Evolutionary conservation across 2,797 vertebrate genomes (phyloP).

Genomic region (Emydoidea blandingii): DNA sequence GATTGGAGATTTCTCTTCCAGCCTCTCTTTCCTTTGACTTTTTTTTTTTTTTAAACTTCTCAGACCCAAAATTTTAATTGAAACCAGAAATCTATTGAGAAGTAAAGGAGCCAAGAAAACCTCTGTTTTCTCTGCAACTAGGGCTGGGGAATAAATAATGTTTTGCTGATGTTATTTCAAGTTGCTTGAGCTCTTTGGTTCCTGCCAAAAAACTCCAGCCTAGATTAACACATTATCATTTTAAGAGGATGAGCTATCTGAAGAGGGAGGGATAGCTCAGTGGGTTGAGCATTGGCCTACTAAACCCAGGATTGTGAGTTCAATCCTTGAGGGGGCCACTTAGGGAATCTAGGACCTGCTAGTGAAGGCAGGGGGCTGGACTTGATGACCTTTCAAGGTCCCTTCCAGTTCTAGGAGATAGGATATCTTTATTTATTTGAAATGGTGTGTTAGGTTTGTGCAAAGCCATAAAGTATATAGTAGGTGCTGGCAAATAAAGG

Average conservation of each 20-base stretch:
- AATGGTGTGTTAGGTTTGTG: slow-evolving; percentile 42
- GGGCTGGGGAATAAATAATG: slow-evolving; percentile 80
- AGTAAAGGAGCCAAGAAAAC: slow-evolving; percentile 79
- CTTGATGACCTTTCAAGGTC: no score
- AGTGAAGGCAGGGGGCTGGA: no score
- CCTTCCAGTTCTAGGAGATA: no score
- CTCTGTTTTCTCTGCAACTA: slow-evolving; percentile 79
- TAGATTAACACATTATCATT: slow-evolving; percentile 79
- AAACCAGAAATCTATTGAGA: slow-evolving; percentile 84
- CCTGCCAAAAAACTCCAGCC: slow-evolving; percentile 70
- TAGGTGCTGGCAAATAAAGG: slow-evolving; percentile 41
- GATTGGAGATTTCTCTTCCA: slow-evolving; percentile 63
- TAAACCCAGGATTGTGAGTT: no score
- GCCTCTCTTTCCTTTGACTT: slow-evolving; percentile 56
- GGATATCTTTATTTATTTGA: not conserved
- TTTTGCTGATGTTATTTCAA: slow-evolving; percentile 83
- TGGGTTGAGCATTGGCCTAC: no score
- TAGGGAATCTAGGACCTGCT: no score
- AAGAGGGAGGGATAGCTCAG: not conserved
- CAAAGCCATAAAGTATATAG: not conserved
- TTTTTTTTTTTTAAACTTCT: slow-evolving; percentile 69
- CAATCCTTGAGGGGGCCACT: no score
- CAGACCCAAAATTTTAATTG: slow-evolving; percentile 83
- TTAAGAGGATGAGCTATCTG: slow-evolving; percentile 58
- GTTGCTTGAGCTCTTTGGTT: slow-evolving; percentile 71